Conservation (phyloP, 2,888 invertebrate species). For the Cyclophora punctaria region DNA sequence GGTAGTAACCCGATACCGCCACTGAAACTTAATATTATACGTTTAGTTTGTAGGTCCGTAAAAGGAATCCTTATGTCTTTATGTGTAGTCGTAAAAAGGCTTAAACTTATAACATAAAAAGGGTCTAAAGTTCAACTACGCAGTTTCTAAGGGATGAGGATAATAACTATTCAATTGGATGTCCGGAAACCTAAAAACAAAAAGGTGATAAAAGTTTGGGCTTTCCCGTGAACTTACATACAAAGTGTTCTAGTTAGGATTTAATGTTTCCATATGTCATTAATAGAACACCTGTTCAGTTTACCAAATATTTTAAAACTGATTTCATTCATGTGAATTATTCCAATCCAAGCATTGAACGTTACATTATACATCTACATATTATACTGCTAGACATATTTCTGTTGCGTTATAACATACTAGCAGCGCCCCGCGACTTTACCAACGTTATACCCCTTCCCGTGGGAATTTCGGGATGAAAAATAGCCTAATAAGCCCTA, state of each 20-base stretch:
- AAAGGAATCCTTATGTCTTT: slow-evolving; percentile 19
- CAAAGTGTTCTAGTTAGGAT: neutral
- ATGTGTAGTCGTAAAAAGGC: slow-evolving; percentile 18
- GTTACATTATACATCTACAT: no score
- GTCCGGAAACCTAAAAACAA: slow-evolving; percentile 4
- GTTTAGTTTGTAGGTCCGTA: slow-evolving; percentile 20
- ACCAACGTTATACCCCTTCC: no score
- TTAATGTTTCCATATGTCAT: no score
- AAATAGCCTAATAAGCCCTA: no score
- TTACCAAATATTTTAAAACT: no score
- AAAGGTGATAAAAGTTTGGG: neutral
- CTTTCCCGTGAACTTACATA: neutral
- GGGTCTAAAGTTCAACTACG: slow-evolving; percentile 11
- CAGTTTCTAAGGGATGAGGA: slow-evolving; percentile 8
- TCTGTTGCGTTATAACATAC: no score
- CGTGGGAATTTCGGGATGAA: no score
- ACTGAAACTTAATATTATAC: slow-evolving; percentile 16
- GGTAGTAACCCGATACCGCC: slow-evolving; percentile 11
- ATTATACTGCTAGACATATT: no score
- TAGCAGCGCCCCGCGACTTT: no score
- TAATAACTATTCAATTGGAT: slow-evolving; percentile 13
- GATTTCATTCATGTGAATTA: no score
- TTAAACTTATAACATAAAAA: slow-evolving; percentile 19
- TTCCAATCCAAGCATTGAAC: no score
- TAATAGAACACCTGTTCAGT: no score